Conservation (phyloP, 2,888 invertebrate genomes). For the Apamea epomidion region DNA sequence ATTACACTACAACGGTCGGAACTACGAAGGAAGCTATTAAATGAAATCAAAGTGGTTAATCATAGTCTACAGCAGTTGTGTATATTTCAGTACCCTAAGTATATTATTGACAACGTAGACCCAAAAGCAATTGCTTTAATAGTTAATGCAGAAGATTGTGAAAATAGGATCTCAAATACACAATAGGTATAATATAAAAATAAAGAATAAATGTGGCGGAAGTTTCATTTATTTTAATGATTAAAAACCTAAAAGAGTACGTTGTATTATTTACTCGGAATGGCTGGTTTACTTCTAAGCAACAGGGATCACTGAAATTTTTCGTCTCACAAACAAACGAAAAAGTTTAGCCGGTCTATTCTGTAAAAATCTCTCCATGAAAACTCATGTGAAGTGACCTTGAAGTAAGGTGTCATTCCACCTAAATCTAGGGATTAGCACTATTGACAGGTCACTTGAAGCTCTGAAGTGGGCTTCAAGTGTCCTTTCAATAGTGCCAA, state of each 20-base stretch:
- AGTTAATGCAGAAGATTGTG: neutral
- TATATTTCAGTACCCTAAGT: neutral
- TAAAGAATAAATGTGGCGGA: neutral
- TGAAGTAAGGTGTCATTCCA: neutral
- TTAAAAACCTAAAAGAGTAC: neutral
- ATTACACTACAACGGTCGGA: neutral
- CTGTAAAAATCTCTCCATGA: neutral
- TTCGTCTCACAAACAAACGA: neutral
- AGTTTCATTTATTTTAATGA: neutral
- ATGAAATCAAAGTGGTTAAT: slow-evolving; percentile 12
- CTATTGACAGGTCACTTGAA: neutral
- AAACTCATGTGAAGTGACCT: neutral
- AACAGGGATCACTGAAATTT: neutral
- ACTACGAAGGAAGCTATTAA: neutral
- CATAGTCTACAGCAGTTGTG: neutral
- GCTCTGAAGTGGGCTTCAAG: too few relatives aligned
- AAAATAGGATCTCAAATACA: neutral
- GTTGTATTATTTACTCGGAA: neutral
- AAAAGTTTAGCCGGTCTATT: neutral
- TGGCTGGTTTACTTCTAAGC: neutral
- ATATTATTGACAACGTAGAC: neutral
- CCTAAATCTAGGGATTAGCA: neutral
- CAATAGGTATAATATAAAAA: neutral
- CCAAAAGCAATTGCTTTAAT: neutral
- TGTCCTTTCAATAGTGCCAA: too few relatives aligned